Base-by-base conservation (phyloP, 2,797 vertebrate species). In the Platyrinchus mystaceus region DNA sequence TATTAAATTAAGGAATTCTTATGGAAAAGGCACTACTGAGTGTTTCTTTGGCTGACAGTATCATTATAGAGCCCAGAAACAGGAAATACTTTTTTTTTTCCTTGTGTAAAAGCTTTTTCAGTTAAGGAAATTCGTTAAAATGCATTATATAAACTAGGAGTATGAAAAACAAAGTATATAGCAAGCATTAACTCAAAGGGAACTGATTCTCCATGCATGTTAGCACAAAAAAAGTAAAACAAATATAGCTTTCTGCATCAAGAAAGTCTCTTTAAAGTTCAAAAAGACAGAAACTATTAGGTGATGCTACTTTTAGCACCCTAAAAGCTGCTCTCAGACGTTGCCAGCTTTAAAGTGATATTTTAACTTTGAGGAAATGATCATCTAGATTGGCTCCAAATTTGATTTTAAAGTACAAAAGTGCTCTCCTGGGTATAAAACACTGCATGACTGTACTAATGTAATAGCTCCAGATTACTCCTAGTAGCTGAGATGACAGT, bases 321-420 rank as follows among this genome's bases (percentile, higher is more conserved):
- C 69, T 78, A 90, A 85, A 94, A 89, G 66, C 90, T 50, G 27
- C 44, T 89, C 68, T 93, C 60, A 81, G 75, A 84, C 52, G 85
- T 67, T 64, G 63, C 11, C 46, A 93, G 67, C 80, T 86, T 84
- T 71, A 53, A 91, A 93, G 41, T 6, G 6, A 7, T 92, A 93
- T 89, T 93, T 96, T 92, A 94, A 90, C 78, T 84, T 37, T 1
- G 6, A 91, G 43, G 44, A 94, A 96, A 94, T 8, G 16, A 95
- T 87, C 36, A 79, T 84, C 95, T 69, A 94, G 71, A 95, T 59
- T 92, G 87, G 80, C 41, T 94, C 82, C 81, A 90, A 80, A 94
- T 77, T 70, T 69, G 36, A 84, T 71, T 93, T 91, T 81, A 15
- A 84, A 49, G 77, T 58, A 94, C 14, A 85, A n/a, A 91, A 96